Evolutionary conservation across 1,140 invertebrate genomes (phyloP).

Genomic region (Aporrectodea caliginosa): DNA sequence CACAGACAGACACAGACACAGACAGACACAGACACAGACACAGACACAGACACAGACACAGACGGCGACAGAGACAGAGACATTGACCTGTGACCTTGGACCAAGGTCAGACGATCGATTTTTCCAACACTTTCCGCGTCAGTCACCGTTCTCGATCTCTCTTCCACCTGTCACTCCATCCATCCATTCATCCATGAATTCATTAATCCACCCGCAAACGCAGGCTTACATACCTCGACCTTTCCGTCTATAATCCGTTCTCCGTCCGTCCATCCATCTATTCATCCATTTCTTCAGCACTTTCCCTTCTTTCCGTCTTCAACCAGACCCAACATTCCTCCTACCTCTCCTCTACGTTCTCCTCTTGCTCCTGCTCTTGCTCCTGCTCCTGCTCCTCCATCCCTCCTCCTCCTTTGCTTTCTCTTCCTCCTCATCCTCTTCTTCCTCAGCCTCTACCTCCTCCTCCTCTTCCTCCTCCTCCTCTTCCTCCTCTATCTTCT

Average conservation of each 20-base stretch:
- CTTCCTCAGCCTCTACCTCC: no score
- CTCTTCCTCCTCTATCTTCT: no score
- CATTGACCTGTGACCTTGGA: no score
- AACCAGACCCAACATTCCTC: no score
- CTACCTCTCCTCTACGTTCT: not conserved
- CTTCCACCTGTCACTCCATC: not conserved
- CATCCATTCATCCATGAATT: not conserved
- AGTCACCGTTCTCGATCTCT: no score
- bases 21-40: no score
- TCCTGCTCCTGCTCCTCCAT: not conserved
- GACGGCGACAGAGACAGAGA: no score
- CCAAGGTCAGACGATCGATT: no score
- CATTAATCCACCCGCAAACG: not conserved
- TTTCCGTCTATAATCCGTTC: not conserved
- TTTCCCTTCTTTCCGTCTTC: not conserved
- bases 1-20: no score
- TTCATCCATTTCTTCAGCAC: not conserved
- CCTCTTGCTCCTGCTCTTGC: not conserved
- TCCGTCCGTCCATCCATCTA: not conserved
- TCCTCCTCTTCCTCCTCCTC: not conserved
- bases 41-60: no score
- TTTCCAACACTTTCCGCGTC: no score
- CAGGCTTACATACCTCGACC: no score
- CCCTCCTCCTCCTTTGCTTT: not conserved
- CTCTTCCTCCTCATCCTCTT: not conserved